Evolutionary conservation across 2,888 invertebrate species (phyloP), one percentile per base, ranked within the genome.

Genomic region (Rotaria macrura): DNA sequence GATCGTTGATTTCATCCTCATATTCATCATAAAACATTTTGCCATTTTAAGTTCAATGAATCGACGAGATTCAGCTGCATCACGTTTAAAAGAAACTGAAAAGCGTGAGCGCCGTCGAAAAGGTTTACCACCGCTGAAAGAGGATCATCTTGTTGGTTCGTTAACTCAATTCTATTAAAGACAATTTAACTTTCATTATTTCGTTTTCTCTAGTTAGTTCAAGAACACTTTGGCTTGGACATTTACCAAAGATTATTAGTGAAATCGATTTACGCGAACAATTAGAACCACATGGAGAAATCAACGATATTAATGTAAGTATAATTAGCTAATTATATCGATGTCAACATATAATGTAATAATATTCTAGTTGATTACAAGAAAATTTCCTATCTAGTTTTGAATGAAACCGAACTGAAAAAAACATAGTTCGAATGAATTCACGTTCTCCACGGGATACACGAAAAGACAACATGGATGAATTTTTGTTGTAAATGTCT

Each of bases 171-270:
- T 12, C 1, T 14, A n/a, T 29, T 7, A n/a, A 52, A 52, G 20
- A 17, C 14, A 52, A 38, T 14, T 23, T 29, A 38, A 57, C 3
- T 72, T 25, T 43, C n/a, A 49, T 74, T 52, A 55, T 52, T 38
- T 29, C n/a, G 12, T 3, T 29, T 23, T 14, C 14, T 20, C n/a
- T 29, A 86, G 86, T 86, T 57, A 84, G 86, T 23, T 85, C 85
- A 6, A 83, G 57, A 83, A 86, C 86, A 49, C 52, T 86, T 20
- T 86, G 84, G 84, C 52, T 86, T n/a, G 86, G 86, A 17, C 86
- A 86, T 83, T 57, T 86, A 40, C 54, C 86, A 7, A 86, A 86
- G n/a, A 55, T 79, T 6, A 86, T 57, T 29, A 85, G n/a, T 38
- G 86, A 86, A 57, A 84, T 49, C 38, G 54, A 84, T 55, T n/a